These are phyloP conservation scores for Hypolimnas misippus DNA, from an alignment of 2,888 invertebrate genomes.

Conservation along the genomic window DNA sequence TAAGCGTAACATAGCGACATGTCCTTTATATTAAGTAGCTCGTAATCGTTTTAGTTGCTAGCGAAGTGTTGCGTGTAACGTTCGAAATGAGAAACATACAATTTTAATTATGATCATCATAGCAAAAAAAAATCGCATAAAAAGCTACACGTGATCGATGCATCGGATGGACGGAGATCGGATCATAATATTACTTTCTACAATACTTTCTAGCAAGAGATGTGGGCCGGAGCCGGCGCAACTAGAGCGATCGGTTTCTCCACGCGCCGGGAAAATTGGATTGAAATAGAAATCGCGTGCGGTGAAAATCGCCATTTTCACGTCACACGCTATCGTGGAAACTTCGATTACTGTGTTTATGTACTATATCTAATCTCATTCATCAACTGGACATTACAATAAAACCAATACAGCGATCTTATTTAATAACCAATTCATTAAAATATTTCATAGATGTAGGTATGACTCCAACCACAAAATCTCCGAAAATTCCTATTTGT, in stretches of 20 bases:
- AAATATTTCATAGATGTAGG: neutral
- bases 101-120: conserved; percentile 8
- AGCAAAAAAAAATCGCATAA: conserved; percentile 59
- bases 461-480: too few species aligned
- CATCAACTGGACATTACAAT: conserved; percentile 4
- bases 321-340: conserved; percentile 71
- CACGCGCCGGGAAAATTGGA: conserved; percentile 80
- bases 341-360: conserved; percentile 43
- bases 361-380: conserved; percentile 18
- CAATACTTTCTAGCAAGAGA: conserved; percentile 83
- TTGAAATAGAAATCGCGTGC: conserved; percentile 82
- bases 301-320: conserved; percentile 79
- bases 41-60: neutral
- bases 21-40: conserved; percentile 33
- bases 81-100: neutral
- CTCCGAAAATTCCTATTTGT: too few species aligned
- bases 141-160: conserved; percentile 75
- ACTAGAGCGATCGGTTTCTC: conserved; percentile 83
- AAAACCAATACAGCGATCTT: neutral
- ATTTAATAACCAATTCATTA: neutral
- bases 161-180: conserved; percentile 71
- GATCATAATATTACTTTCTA: conserved; percentile 81
- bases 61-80: neutral
- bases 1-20: conserved; percentile 55
- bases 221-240: conserved; percentile 78